phyloP scores from a whole-genome alignment of 2,113 vertebrate genomes.

The Trematocara variabile region DNA sequence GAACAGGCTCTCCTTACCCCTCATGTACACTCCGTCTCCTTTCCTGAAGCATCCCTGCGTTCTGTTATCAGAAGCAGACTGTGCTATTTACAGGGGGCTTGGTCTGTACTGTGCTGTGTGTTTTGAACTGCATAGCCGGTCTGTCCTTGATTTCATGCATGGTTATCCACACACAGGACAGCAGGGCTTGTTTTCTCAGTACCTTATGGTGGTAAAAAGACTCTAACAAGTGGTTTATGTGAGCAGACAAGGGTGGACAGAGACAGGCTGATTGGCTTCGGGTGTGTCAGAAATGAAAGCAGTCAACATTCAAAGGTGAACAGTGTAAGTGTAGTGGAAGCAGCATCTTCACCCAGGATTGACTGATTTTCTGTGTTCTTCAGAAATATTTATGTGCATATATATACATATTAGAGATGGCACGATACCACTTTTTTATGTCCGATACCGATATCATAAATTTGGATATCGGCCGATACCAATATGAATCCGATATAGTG shows the following conservation, averaged over 20 bases:
- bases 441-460: too few species aligned
- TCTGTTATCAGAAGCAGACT: slow-evolving; percentile 35
- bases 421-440: too few species aligned
- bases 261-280: slow-evolving; percentile 2
- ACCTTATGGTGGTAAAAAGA: not conserved
- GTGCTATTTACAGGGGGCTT: not conserved
- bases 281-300: slow-evolving; percentile 30
- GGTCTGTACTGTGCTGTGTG: not conserved
- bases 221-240: slow-evolving; percentile 23
- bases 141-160: not conserved
- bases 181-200: not conserved
- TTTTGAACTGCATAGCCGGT: slow-evolving; percentile 9
- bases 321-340: slow-evolving; percentile 1
- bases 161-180: not conserved
- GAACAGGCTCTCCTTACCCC: slow-evolving; percentile 1
- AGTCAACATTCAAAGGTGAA: slow-evolving; percentile 24
- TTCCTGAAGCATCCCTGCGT: not conserved
- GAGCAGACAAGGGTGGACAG: not conserved
- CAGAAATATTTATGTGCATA: slow-evolving; percentile 10
- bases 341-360: slow-evolving; percentile 1
- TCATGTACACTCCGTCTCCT: not conserved
- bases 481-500: too few species aligned
- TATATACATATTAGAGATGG: not conserved
- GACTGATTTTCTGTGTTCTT: slow-evolving; percentile 18
- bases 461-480: too few species aligned